Evolutionary conservation across 2,113 vertebrate species (phyloP).

Genomic region (Rhinoptilus africanus): DNA sequence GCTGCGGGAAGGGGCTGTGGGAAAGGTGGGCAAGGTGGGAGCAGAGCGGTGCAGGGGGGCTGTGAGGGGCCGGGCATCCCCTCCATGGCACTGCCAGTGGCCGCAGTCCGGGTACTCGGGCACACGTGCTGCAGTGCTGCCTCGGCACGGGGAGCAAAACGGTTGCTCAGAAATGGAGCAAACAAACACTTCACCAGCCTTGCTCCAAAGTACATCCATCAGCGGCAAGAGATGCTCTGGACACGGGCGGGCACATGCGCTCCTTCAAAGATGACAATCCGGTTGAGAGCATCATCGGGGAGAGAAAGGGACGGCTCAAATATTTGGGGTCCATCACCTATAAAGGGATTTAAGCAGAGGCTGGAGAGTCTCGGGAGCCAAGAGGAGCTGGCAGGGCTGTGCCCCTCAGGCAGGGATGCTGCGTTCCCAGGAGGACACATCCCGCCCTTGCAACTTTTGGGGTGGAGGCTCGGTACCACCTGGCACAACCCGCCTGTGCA

Average conservation of each 20-base stretch:
- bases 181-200: neutral
- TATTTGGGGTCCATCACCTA: fast-evolving
- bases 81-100: fast-evolving
- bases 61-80: fast-evolving
- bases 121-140: fast-evolving
- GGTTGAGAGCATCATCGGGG: neutral
- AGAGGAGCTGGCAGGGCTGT: fast-evolving
- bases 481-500: fast-evolving
- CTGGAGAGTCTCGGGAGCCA: neutral
- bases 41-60: neutral
- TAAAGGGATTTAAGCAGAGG: neutral
- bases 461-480: fast-evolving
- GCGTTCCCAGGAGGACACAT: neutral
- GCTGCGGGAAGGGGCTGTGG: neutral
- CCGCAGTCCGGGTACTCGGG: neutral
- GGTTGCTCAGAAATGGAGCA: neutral
- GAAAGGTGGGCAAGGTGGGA: neutral
- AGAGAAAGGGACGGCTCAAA: fast-evolving
- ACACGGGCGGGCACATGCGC: fast-evolving
- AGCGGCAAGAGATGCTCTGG: fast-evolving
- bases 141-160: fast-evolving
- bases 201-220: neutral
- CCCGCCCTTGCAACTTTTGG: neutral
- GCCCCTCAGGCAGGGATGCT: neutral
- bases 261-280: fast-evolving